phyloP scores from a whole-genome alignment of 2,113 vertebrate genomes.

The Hydrochoerus hydrochaeris region DNA sequence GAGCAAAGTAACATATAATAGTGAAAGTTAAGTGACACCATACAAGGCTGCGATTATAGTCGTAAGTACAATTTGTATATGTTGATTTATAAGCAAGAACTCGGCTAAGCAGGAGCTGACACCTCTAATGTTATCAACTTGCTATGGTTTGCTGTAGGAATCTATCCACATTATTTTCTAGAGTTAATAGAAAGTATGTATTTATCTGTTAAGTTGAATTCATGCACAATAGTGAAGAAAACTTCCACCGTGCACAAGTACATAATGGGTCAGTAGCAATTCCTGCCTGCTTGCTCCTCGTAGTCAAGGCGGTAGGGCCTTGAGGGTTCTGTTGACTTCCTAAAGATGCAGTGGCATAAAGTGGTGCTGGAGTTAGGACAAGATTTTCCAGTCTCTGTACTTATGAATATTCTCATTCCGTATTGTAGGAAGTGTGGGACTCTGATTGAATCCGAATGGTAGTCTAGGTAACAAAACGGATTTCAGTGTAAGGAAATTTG shows the following conservation, averaged over 20 bases:
- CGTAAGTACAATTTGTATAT: neutral
- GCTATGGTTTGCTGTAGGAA: neutral
- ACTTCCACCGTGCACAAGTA: neutral
- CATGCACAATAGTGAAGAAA: neutral
- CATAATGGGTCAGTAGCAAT: neutral
- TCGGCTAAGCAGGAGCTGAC: neutral
- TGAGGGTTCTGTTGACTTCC: neutral
- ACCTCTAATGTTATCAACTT: neutral
- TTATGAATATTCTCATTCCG: neutral
- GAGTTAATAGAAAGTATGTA: neutral
- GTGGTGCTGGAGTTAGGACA: neutral
- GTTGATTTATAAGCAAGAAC: slow-evolving; percentile 12
- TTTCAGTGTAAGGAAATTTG: slow-evolving; percentile 57
- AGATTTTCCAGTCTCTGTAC: neutral
- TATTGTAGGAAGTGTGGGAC: neutral
- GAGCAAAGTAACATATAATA: neutral
- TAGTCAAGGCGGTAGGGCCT: neutral
- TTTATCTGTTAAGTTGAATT: neutral
- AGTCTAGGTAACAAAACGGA: neutral
- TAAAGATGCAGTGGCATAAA: neutral
- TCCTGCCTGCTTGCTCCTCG: neutral
- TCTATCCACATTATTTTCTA: neutral
- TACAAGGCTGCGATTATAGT: neutral
- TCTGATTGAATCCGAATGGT: slow-evolving; percentile 56
- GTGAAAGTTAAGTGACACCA: neutral